Evolutionary conservation across 2,888 invertebrate genomes (phyloP).

Genomic region (Drosophila borealis): DNA sequence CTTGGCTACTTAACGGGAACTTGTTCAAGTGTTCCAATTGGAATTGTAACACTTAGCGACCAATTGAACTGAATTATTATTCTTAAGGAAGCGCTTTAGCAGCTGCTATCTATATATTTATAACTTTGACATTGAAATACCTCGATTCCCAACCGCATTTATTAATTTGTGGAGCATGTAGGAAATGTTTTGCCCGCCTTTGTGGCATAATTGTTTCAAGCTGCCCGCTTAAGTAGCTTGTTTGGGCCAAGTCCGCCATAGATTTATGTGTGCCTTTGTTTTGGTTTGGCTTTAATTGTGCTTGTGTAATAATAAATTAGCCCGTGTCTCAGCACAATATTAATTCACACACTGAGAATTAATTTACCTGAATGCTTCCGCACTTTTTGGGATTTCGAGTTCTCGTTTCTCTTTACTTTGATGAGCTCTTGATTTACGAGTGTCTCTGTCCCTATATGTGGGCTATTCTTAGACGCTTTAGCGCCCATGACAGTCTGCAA

Average conservation of each 20-base stretch:
- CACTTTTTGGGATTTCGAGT: slow-evolving; percentile 13
- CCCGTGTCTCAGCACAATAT: slow-evolving; percentile 36
- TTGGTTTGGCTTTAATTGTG: slow-evolving; percentile 10
- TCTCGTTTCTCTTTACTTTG: slow-evolving; percentile 7
- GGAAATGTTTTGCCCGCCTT: slow-evolving; percentile 31
- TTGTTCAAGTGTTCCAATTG: background rate
- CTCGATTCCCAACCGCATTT: slow-evolving; percentile 4
- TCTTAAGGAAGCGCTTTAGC: slow-evolving; percentile 9
- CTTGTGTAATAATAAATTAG: slow-evolving; percentile 50
- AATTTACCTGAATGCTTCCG: slow-evolving; percentile 38
- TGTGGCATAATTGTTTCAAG: slow-evolving; percentile 33
- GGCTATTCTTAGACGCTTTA: slow-evolving; percentile 21
- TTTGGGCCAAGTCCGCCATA: slow-evolving; percentile 40
- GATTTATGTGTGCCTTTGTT: slow-evolving; percentile 27
- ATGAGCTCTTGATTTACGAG: slow-evolving; percentile 6
- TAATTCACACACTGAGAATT: slow-evolving; percentile 35
- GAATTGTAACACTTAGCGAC: background rate
- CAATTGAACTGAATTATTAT: background rate
- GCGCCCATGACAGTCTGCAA: slow-evolving; percentile 5
- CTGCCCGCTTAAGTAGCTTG: slow-evolving; percentile 27
- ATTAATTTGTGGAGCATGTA: slow-evolving; percentile 42
- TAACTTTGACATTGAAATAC: slow-evolving; percentile 37
- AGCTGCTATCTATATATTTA: background rate
- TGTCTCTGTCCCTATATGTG: slow-evolving; percentile 8
- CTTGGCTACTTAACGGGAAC: too few species aligned